A percentile compares a stretch with the other conserved stretches of the same genome.
Evolutionary conservation across 2,888 invertebrate genomes (phyloP).

Genomic region (Labia minor): DNA sequence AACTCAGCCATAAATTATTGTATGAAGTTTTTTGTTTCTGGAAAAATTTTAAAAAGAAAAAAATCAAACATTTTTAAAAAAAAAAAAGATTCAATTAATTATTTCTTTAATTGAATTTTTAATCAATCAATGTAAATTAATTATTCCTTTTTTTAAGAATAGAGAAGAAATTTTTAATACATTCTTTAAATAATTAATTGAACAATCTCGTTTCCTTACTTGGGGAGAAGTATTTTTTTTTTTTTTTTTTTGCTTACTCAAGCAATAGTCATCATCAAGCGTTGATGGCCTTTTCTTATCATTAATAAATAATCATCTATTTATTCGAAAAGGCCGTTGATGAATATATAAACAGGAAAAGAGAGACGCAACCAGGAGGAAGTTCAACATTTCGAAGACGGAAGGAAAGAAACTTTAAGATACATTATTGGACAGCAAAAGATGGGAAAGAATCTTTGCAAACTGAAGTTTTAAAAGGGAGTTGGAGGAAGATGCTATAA

Average conservation of each 20-base stretch:
- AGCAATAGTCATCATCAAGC: not conserved
- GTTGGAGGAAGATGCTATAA: too few relatives aligned
- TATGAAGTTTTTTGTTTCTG: not conserved
- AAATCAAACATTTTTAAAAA: too few relatives aligned
- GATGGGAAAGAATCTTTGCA: not conserved
- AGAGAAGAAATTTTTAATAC: not conserved
- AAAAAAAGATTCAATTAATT: not conserved
- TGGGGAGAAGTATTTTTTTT: too few relatives aligned
- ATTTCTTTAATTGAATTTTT: slow-evolving; percentile 7
- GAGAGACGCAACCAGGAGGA: not conserved
- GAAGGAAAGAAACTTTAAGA: not conserved
- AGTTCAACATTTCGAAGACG: not conserved
- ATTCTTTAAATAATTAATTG: not conserved
- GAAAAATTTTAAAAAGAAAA: too few relatives aligned
- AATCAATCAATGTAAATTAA: not conserved
- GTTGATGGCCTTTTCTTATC: slow-evolving; percentile 1
- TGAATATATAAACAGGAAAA: slow-evolving; percentile 7
- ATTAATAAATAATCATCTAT: not conserved
- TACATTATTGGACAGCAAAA: not conserved
- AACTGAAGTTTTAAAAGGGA: not conserved
- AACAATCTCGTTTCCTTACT: slow-evolving; percentile 6
- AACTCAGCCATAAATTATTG: not conserved
- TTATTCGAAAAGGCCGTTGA: slow-evolving; percentile 5
- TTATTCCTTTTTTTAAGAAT: not conserved
- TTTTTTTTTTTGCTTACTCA: not conserved